These are phyloP conservation scores for Temnothorax curvispinosus DNA, from an alignment of 1,140 invertebrate species.

Conservation along the genomic window DNA sequence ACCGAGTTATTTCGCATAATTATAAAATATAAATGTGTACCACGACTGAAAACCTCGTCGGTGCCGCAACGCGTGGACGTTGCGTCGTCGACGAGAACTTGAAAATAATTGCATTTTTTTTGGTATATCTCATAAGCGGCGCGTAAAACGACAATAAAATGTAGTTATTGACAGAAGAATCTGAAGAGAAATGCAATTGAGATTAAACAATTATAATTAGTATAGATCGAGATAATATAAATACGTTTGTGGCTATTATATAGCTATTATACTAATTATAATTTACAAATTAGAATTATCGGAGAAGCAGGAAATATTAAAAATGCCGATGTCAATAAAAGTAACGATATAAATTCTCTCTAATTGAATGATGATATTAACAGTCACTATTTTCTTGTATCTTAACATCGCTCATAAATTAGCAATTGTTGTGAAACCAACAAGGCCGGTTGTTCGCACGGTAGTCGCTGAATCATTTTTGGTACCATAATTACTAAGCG, in stretches of 20 bases:
- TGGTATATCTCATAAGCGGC: not conserved
- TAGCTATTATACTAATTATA: not conserved
- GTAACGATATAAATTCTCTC: not conserved
- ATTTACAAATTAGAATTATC: not conserved
- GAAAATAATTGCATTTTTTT: not conserved
- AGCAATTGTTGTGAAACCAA: not conserved
- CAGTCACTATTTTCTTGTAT: too few relatives aligned
- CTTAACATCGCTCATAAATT: not conserved
- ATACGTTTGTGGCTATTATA: not conserved
- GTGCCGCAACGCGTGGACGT: not conserved
- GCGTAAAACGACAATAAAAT: not conserved
- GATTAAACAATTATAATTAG: not conserved
- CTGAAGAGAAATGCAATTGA: not conserved
- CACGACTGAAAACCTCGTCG: not conserved
- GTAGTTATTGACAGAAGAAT: not conserved
- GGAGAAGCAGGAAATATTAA: not conserved
- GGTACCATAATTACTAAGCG: slow-evolving; percentile 1
- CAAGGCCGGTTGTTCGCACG: not conserved
- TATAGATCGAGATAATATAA: not conserved
- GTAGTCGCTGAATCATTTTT: not conserved
- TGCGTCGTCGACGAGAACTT: not conserved
- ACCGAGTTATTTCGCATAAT: not conserved
- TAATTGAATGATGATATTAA: too few relatives aligned
- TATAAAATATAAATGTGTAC: not conserved
- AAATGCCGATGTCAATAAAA: not conserved